Evolutionary conservation across 1,140 invertebrate genomes (phyloP), one percentile per base, ranked within the genome.

Genomic region (Tetragnatha versicolor): DNA sequence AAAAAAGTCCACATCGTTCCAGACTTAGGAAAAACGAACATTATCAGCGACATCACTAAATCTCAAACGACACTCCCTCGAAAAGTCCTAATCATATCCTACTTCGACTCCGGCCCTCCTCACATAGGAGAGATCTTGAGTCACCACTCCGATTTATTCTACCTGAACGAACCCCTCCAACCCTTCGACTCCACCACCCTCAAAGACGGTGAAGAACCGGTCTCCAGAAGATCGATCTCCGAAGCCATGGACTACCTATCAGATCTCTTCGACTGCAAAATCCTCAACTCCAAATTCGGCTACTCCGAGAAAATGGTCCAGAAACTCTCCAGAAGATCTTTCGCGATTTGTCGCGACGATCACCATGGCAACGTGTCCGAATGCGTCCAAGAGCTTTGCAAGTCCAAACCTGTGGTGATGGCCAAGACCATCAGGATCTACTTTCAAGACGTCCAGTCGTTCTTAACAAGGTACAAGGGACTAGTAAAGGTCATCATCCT

Each of bases 51-150:
- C 9, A n/a, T 12, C 20, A 27, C 2, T 6, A 55, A 39, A n/a
- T 27, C 31, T 22, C n/a, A n/a, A 39, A 55, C 25, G 10, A 7
- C 33, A 1, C 29, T 5, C 22, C 4, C n/a, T 5, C n/a, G 3
- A 55, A 79, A 79, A 49, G 35, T 79, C 1, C 49, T 79, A 20
- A 69, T 79, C 14, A 10, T 79, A 17, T 79, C 76, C 4, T 79
- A 79, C 27, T 69, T 79, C 27, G n/a, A 69, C 22, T 25, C 14
- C 7, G 33, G 76, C 47, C 14, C 51, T 22, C 37, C 51, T 20
- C 29, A 60, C 3, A 45, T 79, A 25, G 76, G 51, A 0, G 76
- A 79, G 5, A 69, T 79, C 10, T 33, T 79, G 0, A 69, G 39
- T n/a, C 37, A 69, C 1, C 65, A 79, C 22, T 39, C 63, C 5